These are phyloP conservation scores for Lacanobia oleracea DNA, from an alignment of 2,888 invertebrate genomes.

Conservation along the genomic window DNA sequence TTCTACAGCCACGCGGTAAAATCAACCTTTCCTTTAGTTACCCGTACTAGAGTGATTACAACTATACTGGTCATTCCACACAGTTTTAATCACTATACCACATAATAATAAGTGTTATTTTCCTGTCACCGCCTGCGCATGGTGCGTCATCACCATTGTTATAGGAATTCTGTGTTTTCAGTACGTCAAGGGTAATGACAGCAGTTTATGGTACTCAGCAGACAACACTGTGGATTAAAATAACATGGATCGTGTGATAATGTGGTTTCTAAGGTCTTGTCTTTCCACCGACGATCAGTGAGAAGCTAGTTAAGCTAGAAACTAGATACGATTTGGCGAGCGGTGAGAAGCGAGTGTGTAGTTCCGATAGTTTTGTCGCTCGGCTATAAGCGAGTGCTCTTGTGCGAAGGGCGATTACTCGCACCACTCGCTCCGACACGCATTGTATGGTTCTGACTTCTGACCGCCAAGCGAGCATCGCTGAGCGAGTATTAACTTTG, in stretches of 20 bases:
- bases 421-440: too few species aligned
- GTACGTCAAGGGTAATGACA: conserved; percentile 62
- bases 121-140: conserved; percentile 62
- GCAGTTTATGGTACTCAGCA: conserved; percentile 42
- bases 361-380: too few species aligned
- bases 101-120: conserved; percentile 66
- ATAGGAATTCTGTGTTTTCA: conserved; percentile 66
- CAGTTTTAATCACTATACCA: conserved; percentile 59
- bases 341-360: too few species aligned
- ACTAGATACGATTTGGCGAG: too few species aligned
- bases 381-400: too few species aligned
- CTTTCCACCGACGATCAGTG: too few species aligned
- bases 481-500: too few species aligned
- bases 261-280: background rate
- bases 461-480: too few species aligned
- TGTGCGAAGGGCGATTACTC: too few species aligned
- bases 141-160: conserved; percentile 72
- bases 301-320: too few species aligned
- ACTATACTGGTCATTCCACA: conserved; percentile 48
- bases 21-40: conserved; percentile 52
- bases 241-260: conserved; percentile 22
- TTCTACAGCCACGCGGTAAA: conserved; percentile 29
- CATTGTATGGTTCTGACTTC: too few species aligned
- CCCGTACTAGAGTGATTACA: conserved; percentile 52
- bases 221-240: conserved; percentile 29